These are phyloP conservation scores for Rhinolophus sinicus DNA, from an alignment of 2,113 vertebrate genomes.

Conservation along the genomic window DNA sequence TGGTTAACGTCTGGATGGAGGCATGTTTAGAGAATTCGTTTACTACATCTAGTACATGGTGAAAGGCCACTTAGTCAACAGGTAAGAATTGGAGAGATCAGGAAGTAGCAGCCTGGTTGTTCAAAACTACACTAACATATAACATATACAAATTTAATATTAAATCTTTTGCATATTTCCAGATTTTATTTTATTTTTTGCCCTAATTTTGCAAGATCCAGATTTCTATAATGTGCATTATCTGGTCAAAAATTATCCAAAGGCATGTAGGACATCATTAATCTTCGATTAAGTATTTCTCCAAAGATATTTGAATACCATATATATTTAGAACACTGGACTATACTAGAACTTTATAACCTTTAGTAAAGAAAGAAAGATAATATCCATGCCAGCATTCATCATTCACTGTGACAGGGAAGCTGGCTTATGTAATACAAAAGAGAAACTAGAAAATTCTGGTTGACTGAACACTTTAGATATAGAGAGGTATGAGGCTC, in stretches of 20 bases:
- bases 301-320: neutral
- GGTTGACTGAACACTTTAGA: neutral
- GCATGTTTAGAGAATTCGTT: neutral
- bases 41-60: neutral
- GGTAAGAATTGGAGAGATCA: neutral
- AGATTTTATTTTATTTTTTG: too few relatives aligned
- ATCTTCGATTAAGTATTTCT: neutral
- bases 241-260: neutral
- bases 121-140: neutral
- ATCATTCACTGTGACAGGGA: neutral
- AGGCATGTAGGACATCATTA: neutral
- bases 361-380: neutral
- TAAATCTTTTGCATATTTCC: too few relatives aligned
- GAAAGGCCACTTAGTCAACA: neutral
- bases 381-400: neutral
- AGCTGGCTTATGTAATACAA: neutral
- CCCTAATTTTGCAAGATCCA: neutral
- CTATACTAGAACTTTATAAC: neutral
- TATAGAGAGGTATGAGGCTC: neutral
- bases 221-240: neutral
- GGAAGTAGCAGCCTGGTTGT: neutral
- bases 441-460: neutral
- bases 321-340: neutral
- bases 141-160: neutral
- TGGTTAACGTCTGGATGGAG: neutral